These are phyloP conservation scores for Takifugu rubripes DNA, from an alignment of 2,797 vertebrate species.

Conservation along the genomic window DNA sequence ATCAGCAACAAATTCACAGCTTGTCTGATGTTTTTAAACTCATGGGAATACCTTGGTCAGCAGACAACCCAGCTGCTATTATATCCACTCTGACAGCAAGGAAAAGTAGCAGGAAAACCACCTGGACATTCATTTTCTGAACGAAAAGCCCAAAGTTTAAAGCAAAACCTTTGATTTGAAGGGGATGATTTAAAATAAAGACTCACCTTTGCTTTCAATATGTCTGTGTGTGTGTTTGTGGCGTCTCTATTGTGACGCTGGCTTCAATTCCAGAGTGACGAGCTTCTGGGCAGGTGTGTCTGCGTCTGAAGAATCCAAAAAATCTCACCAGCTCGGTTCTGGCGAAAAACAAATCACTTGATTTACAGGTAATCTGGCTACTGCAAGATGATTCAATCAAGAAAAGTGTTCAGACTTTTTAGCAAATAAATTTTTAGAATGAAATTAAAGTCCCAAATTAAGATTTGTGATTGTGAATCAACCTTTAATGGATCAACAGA, in stretches of 20 bases:
- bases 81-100: constrained; percentile 12
- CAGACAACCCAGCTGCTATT: rapidly evolving
- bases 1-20: neutral
- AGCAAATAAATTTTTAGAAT: too few species aligned
- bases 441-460: too few species aligned
- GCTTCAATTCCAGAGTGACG: too few species aligned
- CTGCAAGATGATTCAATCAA: too few species aligned
- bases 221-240: neutral
- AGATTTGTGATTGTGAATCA: too few species aligned
- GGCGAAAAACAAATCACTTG: too few species aligned
- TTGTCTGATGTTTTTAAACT: neutral
- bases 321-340: too few species aligned
- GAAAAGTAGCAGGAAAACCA: constrained; percentile 35
- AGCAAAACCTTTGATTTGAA: too few species aligned
- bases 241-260: neutral
- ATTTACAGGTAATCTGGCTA: too few species aligned
- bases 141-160: neutral
- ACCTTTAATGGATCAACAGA: too few species aligned
- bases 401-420: too few species aligned
- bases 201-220: neutral
- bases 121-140: constrained; percentile 37
- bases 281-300: neutral
- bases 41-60: neutral
- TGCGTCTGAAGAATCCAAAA: neutral
- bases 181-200: neutral